A percentile compares a stretch with the other conserved stretches of the same genome.
Conservation (phyloP, 2,113 vertebrate species). For the Takifugu bimaculatus region DNA sequence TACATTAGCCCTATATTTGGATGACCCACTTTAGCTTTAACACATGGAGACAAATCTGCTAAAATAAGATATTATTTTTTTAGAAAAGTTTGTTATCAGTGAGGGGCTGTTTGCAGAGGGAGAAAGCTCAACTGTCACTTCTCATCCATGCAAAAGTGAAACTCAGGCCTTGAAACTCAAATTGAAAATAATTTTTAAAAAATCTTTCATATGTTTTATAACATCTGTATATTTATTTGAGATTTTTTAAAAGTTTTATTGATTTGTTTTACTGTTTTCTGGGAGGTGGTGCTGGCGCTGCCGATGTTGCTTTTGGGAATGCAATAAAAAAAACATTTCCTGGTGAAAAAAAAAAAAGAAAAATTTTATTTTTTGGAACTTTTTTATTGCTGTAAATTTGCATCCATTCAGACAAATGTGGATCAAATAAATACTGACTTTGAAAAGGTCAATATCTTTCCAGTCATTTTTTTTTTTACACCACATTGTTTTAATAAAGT, state of each 20-base stretch:
- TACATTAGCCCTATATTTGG: too few species aligned
- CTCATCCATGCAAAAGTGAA: slow-evolving; percentile 1
- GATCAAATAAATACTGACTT: too few species aligned
- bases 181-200: background rate
- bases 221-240: slow-evolving; percentile 16
- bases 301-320: background rate
- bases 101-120: background rate
- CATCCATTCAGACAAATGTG: too few species aligned
- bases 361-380: background rate
- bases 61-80: too few species aligned
- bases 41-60: too few species aligned
- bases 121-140: slow-evolving; percentile 13
- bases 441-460: too few species aligned
- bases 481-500: too few species aligned
- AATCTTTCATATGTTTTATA: background rate
- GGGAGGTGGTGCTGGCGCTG: slow-evolving; percentile 34
- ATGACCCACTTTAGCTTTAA: too few species aligned
- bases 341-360: background rate
- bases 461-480: too few species aligned
- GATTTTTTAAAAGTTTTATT: slow-evolving; percentile 8
- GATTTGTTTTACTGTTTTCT: background rate
- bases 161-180: background rate
- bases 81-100: too few species aligned
- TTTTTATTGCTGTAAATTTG: too few species aligned
- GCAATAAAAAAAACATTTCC: slow-evolving; percentile 30